These are phyloP conservation scores for Nephila pilipes DNA, from an alignment of 1,140 invertebrate genomes.

Conservation along the genomic window DNA sequence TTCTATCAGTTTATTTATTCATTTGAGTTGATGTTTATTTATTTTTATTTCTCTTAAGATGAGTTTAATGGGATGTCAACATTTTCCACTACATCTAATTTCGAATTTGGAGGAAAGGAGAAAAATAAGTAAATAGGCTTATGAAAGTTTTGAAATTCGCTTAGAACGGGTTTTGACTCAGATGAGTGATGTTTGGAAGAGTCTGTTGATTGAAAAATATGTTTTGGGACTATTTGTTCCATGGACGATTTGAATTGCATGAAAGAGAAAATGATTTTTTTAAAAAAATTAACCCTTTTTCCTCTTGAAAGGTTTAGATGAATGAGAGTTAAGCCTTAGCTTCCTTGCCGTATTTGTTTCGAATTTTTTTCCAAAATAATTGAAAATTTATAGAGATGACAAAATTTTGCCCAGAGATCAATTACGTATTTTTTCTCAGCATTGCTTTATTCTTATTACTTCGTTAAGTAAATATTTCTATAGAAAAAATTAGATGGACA, in stretches of 20 bases:
- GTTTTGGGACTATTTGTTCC: not conserved
- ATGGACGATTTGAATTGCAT: not conserved
- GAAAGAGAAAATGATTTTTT: not conserved
- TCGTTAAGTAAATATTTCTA: too few relatives aligned
- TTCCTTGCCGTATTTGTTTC: not conserved
- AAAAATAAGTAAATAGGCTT: not conserved
- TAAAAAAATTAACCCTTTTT: not conserved
- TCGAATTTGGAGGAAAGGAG: too few relatives aligned
- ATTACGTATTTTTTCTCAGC: too few relatives aligned
- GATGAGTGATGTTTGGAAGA: not conserved
- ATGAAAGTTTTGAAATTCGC: not conserved
- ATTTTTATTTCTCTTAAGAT: not conserved
- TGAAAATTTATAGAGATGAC: too few relatives aligned
- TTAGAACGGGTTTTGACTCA: not conserved
- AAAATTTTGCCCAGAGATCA: too few relatives aligned
- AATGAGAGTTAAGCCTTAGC: not conserved
- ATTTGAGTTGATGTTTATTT: conserved; percentile 1
- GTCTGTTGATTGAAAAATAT: not conserved
- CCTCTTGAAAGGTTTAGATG: not conserved
- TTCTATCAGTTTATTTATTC: not conserved
- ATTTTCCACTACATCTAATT: not conserved
- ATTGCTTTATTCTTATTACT: too few relatives aligned
- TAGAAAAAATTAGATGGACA: too few relatives aligned
- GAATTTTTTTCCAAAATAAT: too few relatives aligned
- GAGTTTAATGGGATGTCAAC: not conserved